These are phyloP conservation scores for Calliopsis andreniformis DNA, from an alignment of 1,140 invertebrate genomes.

Conservation along the genomic window DNA sequence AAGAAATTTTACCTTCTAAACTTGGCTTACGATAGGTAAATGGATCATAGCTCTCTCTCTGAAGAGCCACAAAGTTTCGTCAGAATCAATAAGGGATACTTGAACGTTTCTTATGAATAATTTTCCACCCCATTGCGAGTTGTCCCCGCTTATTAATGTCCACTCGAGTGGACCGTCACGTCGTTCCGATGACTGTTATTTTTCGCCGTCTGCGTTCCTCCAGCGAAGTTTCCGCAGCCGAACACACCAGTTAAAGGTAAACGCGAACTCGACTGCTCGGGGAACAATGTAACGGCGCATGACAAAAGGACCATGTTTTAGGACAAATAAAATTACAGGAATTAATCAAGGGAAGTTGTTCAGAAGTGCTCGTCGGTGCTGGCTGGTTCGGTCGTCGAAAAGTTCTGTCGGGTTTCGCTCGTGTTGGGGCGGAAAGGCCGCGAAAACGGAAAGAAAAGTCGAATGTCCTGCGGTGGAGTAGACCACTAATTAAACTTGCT, in stretches of 20 bases:
- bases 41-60: too few species aligned
- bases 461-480: not conserved
- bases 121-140: too few species aligned
- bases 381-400: slow-evolving; percentile 5
- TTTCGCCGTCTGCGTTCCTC: too few species aligned
- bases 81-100: too few species aligned
- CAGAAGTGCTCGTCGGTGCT: not conserved
- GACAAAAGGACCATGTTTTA: slow-evolving; percentile 5
- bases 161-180: too few species aligned
- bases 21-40: too few species aligned
- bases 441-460: slow-evolving; percentile 8
- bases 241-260: not conserved
- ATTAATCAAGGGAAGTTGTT: slow-evolving; percentile 12
- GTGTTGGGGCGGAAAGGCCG: not conserved
- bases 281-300: slow-evolving; percentile 6
- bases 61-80: too few species aligned
- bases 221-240: not conserved
- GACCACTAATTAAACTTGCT: not conserved
- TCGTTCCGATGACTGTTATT: too few species aligned
- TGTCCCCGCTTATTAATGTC: too few species aligned
- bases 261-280: not conserved
- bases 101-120: too few species aligned
- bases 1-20: too few species aligned
- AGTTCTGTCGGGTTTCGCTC: not conserved
- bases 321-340: slow-evolving; percentile 10